Percentiles rank a stretch among this genome's conserved stretches.
phyloP scores from a whole-genome alignment of 2,888 invertebrate species.

The Agrenia bidenticulata region DNA sequence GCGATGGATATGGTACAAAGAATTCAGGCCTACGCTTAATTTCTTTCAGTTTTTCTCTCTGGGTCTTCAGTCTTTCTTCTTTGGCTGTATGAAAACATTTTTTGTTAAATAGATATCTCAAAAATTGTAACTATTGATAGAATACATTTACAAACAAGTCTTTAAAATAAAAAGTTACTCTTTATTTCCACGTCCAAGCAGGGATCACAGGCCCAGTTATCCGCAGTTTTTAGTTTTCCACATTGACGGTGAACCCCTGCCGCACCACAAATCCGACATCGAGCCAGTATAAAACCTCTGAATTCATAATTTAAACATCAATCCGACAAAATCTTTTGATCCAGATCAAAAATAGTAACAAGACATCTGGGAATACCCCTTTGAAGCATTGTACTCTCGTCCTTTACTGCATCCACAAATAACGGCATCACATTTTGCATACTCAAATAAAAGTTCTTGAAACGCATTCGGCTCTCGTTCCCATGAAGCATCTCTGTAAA shows the following conservation, averaged over 20 bases:
- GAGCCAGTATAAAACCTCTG: conserved; percentile 61
- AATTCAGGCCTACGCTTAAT: too few relatives aligned
- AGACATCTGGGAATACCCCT: conserved; percentile 54
- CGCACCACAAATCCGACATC: conserved; percentile 63
- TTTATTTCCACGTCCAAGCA: conserved; percentile 55
- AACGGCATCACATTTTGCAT: conserved; percentile 64
- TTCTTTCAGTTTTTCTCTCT: too few relatives aligned
- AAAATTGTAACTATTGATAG: too few relatives aligned
- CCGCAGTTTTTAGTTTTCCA: conserved; percentile 56
- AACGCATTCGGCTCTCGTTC: conserved; percentile 77
- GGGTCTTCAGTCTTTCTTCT: too few relatives aligned
- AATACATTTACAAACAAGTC: too few relatives aligned
- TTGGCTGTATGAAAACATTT: too few relatives aligned
- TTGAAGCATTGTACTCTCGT: conserved; percentile 57
- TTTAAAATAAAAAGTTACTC: conserved; percentile 9
- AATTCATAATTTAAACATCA: conserved; percentile 8
- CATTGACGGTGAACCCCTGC: conserved; percentile 62
- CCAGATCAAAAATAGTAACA: conserved; percentile 12
- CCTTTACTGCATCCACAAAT: conserved; percentile 66
- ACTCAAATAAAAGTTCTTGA: conserved; percentile 68
- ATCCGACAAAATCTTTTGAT: too few relatives aligned
- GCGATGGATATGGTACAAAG: too few relatives aligned
- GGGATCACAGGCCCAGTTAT: conserved; percentile 59
- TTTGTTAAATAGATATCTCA: too few relatives aligned
- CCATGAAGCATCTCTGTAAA: conserved; percentile 77